These are phyloP conservation scores for Chiridota heheva DNA, from an alignment of 35 echinoderm and acorn worm genomes.

Conservation along the genomic window DNA sequence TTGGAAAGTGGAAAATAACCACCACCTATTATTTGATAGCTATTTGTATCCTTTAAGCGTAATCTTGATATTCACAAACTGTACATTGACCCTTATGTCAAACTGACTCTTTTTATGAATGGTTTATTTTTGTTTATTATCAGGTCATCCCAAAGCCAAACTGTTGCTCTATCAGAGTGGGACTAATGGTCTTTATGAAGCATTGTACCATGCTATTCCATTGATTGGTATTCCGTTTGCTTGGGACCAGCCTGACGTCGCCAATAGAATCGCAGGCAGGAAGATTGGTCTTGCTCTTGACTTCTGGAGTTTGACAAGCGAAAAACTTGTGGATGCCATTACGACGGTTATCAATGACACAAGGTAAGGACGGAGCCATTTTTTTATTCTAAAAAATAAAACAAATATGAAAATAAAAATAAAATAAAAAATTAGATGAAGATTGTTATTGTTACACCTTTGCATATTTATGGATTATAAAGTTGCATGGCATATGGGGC, in stretches of 20 bases:
- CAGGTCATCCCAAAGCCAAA: constrained; percentile 55
- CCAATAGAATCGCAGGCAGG: constrained; percentile 41
- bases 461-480: too few relatives aligned
- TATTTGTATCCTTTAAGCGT: too few relatives aligned
- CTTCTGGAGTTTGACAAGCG: constrained; percentile 35
- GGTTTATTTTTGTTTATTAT: not conserved
- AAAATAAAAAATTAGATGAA: too few relatives aligned
- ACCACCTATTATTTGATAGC: too few relatives aligned
- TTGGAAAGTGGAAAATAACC: too few relatives aligned
- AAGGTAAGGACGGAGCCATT: constrained; percentile 1
- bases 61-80: too few relatives aligned
- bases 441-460: too few relatives aligned
- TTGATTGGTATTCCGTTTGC: constrained; percentile 49
- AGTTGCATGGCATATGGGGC: too few relatives aligned
- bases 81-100: too few relatives aligned
- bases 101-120: not conserved
- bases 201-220: constrained; percentile 48
- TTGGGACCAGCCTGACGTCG: constrained; percentile 47
- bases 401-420: too few relatives aligned
- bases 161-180: constrained; percentile 63
- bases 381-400: too few relatives aligned
- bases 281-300: constrained; percentile 36
- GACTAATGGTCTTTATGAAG: constrained; percentile 53
- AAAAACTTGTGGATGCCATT: not conserved
- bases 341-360: constrained; percentile 22